Conservation (phyloP, 2,888 invertebrate genomes). For the Nesidiocoris tenuis region DNA sequence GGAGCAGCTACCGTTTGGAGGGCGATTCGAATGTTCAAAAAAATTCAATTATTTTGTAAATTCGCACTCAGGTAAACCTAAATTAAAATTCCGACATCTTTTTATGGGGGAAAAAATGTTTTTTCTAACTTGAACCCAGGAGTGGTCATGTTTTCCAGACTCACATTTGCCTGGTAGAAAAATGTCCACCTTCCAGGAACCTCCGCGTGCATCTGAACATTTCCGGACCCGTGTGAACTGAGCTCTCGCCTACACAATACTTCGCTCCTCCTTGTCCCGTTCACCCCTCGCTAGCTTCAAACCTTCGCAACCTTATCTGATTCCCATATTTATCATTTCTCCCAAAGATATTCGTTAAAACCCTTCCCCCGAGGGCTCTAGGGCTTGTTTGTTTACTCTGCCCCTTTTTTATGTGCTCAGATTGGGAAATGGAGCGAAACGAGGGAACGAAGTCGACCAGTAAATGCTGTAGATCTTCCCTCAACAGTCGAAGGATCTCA, state of each 20-base stretch:
- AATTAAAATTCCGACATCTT: too few species aligned
- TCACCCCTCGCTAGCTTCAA: background rate
- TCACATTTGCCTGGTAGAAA: too few species aligned
- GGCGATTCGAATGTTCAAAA: too few species aligned
- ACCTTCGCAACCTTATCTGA: conserved; percentile 22
- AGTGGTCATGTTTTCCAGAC: too few species aligned
- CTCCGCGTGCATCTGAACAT: background rate
- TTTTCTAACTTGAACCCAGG: too few species aligned
- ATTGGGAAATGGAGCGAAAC: background rate
- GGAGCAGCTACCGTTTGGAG: too few species aligned
- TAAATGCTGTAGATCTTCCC: background rate
- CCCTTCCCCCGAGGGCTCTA: background rate
- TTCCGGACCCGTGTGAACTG: background rate
- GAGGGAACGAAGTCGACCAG: background rate
- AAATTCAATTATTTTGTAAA: too few species aligned
- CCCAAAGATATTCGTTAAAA: conserved; percentile 19
- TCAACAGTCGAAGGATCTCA: background rate
- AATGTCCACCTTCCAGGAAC: background rate
- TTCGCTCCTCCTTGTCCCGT: background rate
- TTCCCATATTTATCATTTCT: conserved; percentile 39
- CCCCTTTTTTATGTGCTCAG: background rate
- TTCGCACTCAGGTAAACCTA: too few species aligned
- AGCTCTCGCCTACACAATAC: background rate
- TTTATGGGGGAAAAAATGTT: too few species aligned
- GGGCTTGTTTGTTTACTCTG: background rate